Percentiles rank a stretch among this genome's conserved stretches.
These are phyloP conservation scores for Drosophila azteca DNA, from an alignment of 1,140 invertebrate genomes.

Conservation along the genomic window DNA sequence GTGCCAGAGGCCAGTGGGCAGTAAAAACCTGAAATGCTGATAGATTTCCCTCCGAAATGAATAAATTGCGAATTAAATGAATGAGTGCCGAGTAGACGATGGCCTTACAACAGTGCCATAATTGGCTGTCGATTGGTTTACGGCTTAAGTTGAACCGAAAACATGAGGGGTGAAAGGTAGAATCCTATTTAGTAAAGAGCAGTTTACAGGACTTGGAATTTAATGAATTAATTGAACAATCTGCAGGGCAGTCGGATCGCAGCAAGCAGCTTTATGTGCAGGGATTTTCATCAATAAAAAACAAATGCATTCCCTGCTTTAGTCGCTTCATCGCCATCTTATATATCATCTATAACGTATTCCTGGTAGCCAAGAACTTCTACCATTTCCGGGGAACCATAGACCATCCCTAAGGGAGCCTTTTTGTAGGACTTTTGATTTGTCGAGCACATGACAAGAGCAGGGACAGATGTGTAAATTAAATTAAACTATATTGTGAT, in stretches of 20 bases:
- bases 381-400: too few relatives aligned
- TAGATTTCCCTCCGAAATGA: slow-evolving; percentile 47
- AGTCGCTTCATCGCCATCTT: too few relatives aligned
- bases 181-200: neutral
- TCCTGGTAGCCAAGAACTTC: too few relatives aligned
- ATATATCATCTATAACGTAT: too few relatives aligned
- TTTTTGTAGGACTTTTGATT: too few relatives aligned
- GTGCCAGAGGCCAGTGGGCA: neutral
- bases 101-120: slow-evolving; percentile 20
- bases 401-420: too few relatives aligned
- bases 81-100: slow-evolving; percentile 23
- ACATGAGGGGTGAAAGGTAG: neutral
- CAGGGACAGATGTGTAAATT: too few relatives aligned
- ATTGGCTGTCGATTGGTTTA: slow-evolving; percentile 34
- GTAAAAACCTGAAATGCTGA: slow-evolving; percentile 15
- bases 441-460: too few relatives aligned
- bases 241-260: neutral
- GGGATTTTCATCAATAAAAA: neutral
- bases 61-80: slow-evolving; percentile 50
- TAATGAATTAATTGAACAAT: neutral
- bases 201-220: neutral
- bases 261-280: neutral
- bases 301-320: too few relatives aligned
- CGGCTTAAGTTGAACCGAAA: slow-evolving; percentile 1
- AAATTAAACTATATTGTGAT: too few relatives aligned